Evolutionary conservation across 2,888 invertebrate species (phyloP), one percentile per base, ranked within the genome.

Genomic region (Hofmannophila pseudospretella): DNA sequence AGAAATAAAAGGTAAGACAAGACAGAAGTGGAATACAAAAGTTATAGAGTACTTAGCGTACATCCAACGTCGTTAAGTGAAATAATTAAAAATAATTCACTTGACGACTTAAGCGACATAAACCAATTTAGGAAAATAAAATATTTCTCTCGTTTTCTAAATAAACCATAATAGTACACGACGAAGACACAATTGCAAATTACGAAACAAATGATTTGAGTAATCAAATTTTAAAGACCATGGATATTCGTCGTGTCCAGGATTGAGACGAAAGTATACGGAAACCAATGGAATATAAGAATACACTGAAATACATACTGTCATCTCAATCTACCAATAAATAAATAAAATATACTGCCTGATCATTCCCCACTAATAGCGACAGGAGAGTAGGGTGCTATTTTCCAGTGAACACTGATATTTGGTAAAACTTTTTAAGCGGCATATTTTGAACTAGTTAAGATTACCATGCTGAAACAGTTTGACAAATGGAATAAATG

Each of bases 1-100:
- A 86, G 76, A 84, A 76, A 85, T 72, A 81, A 85, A 82, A 73
- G 61, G 71, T 72, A 79, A 82, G 76, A 80, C 72, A 85, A 82
- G 76, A 80, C 72, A 85, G 81, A 80, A 75, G 74, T 81, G 73
- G 69, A 33, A 69, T 69, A 72, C 53, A 63, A 58, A 63, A 70
- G 56, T 68, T 58, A 64, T 65, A 68, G 50, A 57, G 45, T 59
- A 58, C 46, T 51, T 66, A 63, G 77, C 77, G 54, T 61, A 73
- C 63, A 69, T 60, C 51, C 54, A 69, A 47, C 25, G 65, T 72
- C 72, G 64, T 30, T 38, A 67, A 73, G 66, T 71, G 72, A 80
- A 74, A 45, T 37, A 34, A 29, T 10, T 12, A 38, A 5, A 28
- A 23, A 20, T 43, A 31, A 56, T 72, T 76, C 75, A 73, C 68